Evolutionary conservation across 1,140 invertebrate genomes (phyloP), one percentile per base, ranked within the genome.

Genomic region (Caenorhabditis inopinata): DNA sequence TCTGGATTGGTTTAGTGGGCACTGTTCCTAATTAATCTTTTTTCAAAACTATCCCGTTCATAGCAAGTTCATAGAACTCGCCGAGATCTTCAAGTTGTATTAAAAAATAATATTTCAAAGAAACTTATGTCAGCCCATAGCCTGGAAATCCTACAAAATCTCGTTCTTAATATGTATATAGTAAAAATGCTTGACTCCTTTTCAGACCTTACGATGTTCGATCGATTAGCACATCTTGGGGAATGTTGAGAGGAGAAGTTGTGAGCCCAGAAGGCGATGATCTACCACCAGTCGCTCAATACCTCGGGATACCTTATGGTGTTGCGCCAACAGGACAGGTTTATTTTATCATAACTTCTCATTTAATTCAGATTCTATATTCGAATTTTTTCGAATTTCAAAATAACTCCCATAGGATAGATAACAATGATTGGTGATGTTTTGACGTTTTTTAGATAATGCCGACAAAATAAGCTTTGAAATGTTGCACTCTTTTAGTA

Each of bases 301-400:
- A 95, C 88, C 91, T 94, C 1, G 96, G 96, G 0, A 93, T 97
- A 47, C 95, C 95, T 0, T 98, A 97, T 89, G 96, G 95, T 18
- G 94, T 94, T 25, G 93, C 96, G 27, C 96, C 95, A 2, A 90
- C 93, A 2, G 95, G 94, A 16, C 93, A 86, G 80, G 85, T 86
- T 27, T 53, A 27, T 83, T 18, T 16, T 84, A 48, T 29, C 23
- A 27, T 23, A n/a, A n/a, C n/a, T 78, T 82, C 21, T n/a, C 25
- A 14, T 83, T 76, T n/a, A 27, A 1, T 12, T 25, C 23, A n/a
- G 18, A n/a, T n/a, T n/a, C n/a, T n/a, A n/a, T n/a, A n/a, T n/a
- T n/a, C n/a, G n/a, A n/a, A n/a, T n/a, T n/a, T n/a, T n/a, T n/a
- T n/a, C n/a, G n/a, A n/a, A n/a, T n/a, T 25, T 16, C 32, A 9